A percentile compares a stretch with the other conserved stretches of the same genome.
Evolutionary conservation across 92 coral and sea anemone species (phyloP).

Genomic region (Epizoanthus scotinus): DNA sequence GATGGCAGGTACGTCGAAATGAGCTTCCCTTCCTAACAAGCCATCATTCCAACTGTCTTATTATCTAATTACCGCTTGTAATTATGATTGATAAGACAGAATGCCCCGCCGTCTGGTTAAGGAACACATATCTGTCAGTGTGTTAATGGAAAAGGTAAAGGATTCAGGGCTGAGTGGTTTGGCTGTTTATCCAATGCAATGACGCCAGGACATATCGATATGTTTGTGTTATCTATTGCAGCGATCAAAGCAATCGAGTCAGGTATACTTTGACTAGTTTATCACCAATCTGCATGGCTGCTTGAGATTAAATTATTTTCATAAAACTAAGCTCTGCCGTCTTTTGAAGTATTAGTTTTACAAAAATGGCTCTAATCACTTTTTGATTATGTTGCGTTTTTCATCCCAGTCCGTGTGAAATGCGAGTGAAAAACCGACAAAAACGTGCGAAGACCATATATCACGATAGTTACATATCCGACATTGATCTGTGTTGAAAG

Average conservation of each 20-base stretch:
- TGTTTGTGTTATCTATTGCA: constrained; percentile 37
- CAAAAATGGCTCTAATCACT: background rate
- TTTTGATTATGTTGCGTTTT: constrained; percentile 16
- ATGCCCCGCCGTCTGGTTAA: constrained; percentile 44
- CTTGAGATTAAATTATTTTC: constrained; percentile 49
- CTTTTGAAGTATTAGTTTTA: background rate
- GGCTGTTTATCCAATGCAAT: constrained; percentile 41
- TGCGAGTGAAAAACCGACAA: background rate
- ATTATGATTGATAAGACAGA: constrained; percentile 45
- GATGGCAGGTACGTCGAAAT: constrained; percentile 53
- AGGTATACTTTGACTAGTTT: constrained; percentile 46
- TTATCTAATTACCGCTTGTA: constrained; percentile 80
- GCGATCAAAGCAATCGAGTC: constrained; percentile 24
- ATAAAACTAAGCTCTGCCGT: constrained; percentile 23
- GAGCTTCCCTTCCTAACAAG: constrained; percentile 80
- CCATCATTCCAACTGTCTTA: constrained; percentile 89
- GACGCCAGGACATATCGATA: background rate
- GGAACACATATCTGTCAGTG: constrained; percentile 36
- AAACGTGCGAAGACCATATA: background rate
- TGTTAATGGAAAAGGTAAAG: constrained; percentile 24
- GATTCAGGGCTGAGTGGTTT: constrained; percentile 15
- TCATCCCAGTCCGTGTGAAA: background rate
- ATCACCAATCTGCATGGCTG: constrained; percentile 37
- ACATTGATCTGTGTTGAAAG: too few species aligned
- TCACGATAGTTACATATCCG: too few species aligned